phyloP scores from a whole-genome alignment of 2,113 vertebrate genomes.

The Elephantulus edwardii region DNA sequence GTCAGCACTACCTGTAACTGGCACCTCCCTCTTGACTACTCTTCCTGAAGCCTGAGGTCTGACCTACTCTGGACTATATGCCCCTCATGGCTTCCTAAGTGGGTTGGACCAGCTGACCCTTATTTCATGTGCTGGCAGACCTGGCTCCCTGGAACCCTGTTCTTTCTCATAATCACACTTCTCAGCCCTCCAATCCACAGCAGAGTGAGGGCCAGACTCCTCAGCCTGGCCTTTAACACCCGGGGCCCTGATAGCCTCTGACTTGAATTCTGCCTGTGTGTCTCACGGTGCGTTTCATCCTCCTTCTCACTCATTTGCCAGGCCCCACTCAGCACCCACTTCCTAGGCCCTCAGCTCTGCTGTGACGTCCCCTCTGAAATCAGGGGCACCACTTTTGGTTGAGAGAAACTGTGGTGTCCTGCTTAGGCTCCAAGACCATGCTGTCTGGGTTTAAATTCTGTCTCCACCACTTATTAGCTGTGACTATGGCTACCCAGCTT shows the following conservation, averaged over 20 bases:
- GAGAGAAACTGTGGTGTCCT: not conserved
- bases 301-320: not conserved
- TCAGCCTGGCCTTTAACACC: not conserved
- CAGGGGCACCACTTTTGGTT: not conserved
- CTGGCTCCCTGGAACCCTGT: not conserved
- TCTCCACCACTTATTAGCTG: no score
- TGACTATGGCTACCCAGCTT: not conserved
- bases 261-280: not conserved
- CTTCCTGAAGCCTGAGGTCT: not conserved
- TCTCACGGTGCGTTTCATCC: not conserved
- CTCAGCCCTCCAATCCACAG: no score
- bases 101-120: not conserved
- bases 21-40: not conserved
- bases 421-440: not conserved
- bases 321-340: not conserved
- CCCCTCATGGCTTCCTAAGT: not conserved
- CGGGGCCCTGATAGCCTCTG: not conserved
- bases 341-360: not conserved
- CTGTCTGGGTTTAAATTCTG: not conserved
- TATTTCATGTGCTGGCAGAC: not conserved
- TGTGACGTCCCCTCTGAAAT: not conserved
- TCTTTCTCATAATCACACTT: not conserved
- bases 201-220: not conserved
- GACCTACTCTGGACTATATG: not conserved
- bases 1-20: no score